Evolutionary conservation across 1,140 invertebrate species (phyloP), one percentile per base, ranked within the genome.

Genomic region (Oncopodura yosiiana): DNA sequence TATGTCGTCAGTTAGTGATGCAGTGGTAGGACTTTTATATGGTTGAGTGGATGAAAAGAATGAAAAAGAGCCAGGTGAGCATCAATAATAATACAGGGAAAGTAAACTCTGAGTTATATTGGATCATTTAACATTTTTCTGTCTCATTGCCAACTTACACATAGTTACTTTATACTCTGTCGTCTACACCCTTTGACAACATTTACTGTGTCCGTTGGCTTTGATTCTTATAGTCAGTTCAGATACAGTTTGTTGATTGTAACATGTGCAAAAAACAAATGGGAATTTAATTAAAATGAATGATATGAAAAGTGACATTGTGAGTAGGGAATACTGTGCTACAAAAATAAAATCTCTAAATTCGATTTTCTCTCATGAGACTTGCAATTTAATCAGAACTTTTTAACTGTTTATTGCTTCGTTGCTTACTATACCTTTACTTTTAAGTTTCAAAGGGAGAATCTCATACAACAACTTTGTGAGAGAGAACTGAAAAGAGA

Each of bases 201-300:
- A 2, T 39, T 2, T 5, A 3, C 3, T 11, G 32, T 36, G 16
- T 36, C 16, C 37, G 37, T n/a, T 12, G 21, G 24, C 39, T 23
- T 42, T 23, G 11, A 42, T 43, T 24, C 39, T 3, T 26, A 9
- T 26, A 14, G 9, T 0, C 14, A 43, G 21, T 32, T 16, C 44
- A 14, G 42, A 2, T n/a, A 32, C 30, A 46, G 34, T 27, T 46
- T 46, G 21, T 32, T 46, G 30, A 27, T 23, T 46, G 27, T 6
- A 2, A 18, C 19, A 27, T 30, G 16, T 30, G 11, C 44, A 21
- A 23, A 46, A 46, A 46, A 46, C 44, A 46, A 46, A 46, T 46
- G 44, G 34, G 44, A 46, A 30, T 46, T 46, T 46, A 46, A 46
- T 46, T 46, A 46, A 46, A 46, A 46, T 8, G 11, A 11, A 30